These are phyloP conservation scores for Sebastolobus altivelis DNA, from an alignment of 2,797 vertebrate genomes.

Conservation along the genomic window DNA sequence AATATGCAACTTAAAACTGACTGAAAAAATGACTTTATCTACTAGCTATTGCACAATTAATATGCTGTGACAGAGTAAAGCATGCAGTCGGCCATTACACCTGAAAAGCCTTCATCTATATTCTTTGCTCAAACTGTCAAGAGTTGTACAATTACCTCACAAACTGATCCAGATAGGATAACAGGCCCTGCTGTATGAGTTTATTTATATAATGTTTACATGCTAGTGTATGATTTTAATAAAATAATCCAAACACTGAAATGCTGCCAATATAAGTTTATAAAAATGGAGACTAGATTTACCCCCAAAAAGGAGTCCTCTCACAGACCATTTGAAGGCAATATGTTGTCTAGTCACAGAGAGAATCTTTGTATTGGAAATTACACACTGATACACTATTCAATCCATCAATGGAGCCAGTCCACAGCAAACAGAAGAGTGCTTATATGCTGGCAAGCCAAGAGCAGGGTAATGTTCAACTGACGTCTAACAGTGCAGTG, in stretches of 20 bases:
- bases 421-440: slow-evolving; percentile 56
- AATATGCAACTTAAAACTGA: not conserved
- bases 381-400: slow-evolving; percentile 45
- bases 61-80: not conserved
- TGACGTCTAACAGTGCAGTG: slow-evolving; percentile 37
- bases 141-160: not conserved
- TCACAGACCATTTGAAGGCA: slow-evolving; percentile 26
- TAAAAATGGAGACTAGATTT: not conserved
- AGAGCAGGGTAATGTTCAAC: slow-evolving; percentile 11
- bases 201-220: slow-evolving; percentile 19
- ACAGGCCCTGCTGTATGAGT: slow-evolving; percentile 3
- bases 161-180: not conserved
- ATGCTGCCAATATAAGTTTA: slow-evolving; percentile 25
- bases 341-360: slow-evolving; percentile 24
- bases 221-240: slow-evolving; percentile 40
- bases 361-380: slow-evolving; percentile 35
- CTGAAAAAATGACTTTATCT: no score
- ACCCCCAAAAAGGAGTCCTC: slow-evolving; percentile 5
- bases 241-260: slow-evolving; percentile 40
- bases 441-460: slow-evolving; percentile 14
- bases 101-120: slow-evolving; percentile 7
- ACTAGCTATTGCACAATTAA: not conserved
- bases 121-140: no score
- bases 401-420: slow-evolving; percentile 34
- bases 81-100: not conserved